Evolutionary conservation across 1,140 invertebrate genomes (phyloP).

Genomic region (silkworm (Bombyx mori)): ASM3026992v2 NC_085120.1:10350001-10350500

Average conservation of each 20-base stretch:
- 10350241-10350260: too few relatives aligned
- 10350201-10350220: too few relatives aligned
- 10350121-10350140: constrained; percentile 19
- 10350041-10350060: constrained; percentile 32
- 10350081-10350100: constrained; percentile 9
- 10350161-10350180: too few relatives aligned
- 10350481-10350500: constrained; percentile 10
- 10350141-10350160: constrained; percentile 22
- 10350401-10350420: constrained; percentile 31
- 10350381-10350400: constrained; percentile 44
- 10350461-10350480: too few relatives aligned
- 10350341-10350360: constrained; percentile 29
- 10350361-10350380: constrained; percentile 61
- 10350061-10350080: constrained; percentile 4
- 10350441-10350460: not conserved
- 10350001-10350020: not conserved
- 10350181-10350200: too few relatives aligned
- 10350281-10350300: constrained; percentile 47
- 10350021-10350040: constrained; percentile 30
- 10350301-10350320: constrained; percentile 68
- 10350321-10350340: constrained; percentile 58
- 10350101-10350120: constrained; percentile 17
- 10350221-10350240: too few relatives aligned
- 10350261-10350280: too few relatives aligned
- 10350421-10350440: constrained; percentile 31